These are phyloP conservation scores for Otolemur crassicaudatus DNA, from an alignment of 2,797 vertebrate genomes.

Conservation along the genomic window DNA sequence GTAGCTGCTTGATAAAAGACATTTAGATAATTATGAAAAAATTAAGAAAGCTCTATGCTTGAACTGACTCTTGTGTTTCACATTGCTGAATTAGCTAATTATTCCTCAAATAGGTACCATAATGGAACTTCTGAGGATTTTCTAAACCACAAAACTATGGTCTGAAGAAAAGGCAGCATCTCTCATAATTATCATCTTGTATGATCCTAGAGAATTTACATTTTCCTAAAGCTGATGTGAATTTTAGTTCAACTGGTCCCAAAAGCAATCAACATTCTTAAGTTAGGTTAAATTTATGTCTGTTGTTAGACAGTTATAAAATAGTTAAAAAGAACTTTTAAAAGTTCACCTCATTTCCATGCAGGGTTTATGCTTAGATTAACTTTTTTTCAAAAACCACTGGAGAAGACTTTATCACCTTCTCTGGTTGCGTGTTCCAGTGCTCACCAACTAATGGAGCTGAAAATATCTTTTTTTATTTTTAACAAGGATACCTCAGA, in stretches of 20 bases:
- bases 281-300: conserved; percentile 56
- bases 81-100: conserved; percentile 44
- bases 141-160: conserved; percentile 41
- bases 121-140: conserved; percentile 51
- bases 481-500: conserved; percentile 63
- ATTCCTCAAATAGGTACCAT: conserved; percentile 4
- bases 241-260: conserved; percentile 44
- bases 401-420: conserved; percentile 40
- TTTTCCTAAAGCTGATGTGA: conserved; percentile 49
- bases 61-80: background rate
- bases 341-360: conserved; percentile 53
- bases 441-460: conserved; percentile 67
- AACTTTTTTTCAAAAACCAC: conserved; percentile 64
- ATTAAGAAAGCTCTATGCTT: conserved; percentile 26
- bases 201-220: conserved; percentile 43
- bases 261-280: conserved; percentile 39
- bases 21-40: background rate
- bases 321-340: conserved; percentile 65
- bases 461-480: conserved; percentile 58
- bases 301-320: conserved; percentile 29
- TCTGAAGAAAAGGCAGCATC: conserved; percentile 30
- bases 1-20: background rate
- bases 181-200: conserved; percentile 12
- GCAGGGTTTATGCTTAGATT: conserved; percentile 54
- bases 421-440: conserved; percentile 9